Evolutionary conservation across 2,797 vertebrate species (phyloP).

Genomic region (Bradypodion pumilum): DNA sequence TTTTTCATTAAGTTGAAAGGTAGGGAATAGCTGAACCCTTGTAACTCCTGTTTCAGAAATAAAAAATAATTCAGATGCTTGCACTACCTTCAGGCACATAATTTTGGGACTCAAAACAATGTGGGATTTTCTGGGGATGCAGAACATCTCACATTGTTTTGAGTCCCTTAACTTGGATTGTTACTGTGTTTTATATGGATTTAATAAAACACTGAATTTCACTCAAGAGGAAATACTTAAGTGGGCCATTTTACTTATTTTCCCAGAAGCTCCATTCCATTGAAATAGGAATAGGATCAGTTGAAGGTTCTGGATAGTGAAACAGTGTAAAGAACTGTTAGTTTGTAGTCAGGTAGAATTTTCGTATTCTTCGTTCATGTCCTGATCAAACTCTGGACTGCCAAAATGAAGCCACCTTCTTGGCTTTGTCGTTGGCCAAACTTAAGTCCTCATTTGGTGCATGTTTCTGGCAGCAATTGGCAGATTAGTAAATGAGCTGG

Average conservation of each 20-base stretch:
- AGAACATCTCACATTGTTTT: neutral
- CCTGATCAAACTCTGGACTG: too few species aligned
- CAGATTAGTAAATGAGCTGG: too few species aligned
- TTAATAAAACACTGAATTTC: neutral
- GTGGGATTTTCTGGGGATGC: too few species aligned
- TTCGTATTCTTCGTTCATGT: too few species aligned
- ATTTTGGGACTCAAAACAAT: too few species aligned
- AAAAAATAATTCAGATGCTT: neutral
- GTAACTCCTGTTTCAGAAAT: neutral
- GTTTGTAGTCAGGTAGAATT: neutral
- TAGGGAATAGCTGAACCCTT: neutral
- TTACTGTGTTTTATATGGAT: neutral
- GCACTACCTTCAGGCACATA: neutral
- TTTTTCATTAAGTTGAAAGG: neutral
- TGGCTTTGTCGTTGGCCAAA: too few species aligned
- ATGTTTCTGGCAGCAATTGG: too few species aligned
- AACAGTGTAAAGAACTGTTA: neutral
- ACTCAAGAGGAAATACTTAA: rapidly evolving
- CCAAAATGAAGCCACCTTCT: too few species aligned
- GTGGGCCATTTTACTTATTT: rapidly evolving
- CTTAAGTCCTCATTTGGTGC: too few species aligned
- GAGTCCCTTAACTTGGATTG: neutral
- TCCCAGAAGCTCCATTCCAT: rapidly evolving
- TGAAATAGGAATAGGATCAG: neutral
- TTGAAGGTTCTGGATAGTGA: too few species aligned